phyloP scores from a whole-genome alignment of 2,888 invertebrate genomes.

The Dinocampus coccinellae region DNA sequence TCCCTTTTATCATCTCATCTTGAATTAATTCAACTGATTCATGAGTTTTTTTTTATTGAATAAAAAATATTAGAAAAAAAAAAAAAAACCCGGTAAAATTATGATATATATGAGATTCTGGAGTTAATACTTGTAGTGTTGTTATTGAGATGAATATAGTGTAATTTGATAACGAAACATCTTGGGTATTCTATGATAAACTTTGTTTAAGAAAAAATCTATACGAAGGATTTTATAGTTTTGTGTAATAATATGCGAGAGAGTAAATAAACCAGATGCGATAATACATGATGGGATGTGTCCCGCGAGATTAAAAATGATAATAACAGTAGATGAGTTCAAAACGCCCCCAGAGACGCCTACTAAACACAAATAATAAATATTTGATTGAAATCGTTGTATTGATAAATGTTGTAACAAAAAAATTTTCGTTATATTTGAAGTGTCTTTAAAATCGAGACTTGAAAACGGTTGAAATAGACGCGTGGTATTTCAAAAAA shows the following conservation, averaged over 20 bases:
- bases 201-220: too few relatives aligned
- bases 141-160: too few relatives aligned
- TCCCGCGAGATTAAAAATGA: neutral
- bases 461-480: conserved; percentile 10
- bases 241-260: neutral
- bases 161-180: too few relatives aligned
- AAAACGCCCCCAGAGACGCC: conserved; percentile 13
- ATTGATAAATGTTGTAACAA: conserved; percentile 23
- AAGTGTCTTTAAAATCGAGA: conserved; percentile 27
- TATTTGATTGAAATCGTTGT: too few relatives aligned
- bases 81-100: too few relatives aligned
- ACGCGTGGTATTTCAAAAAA: neutral
- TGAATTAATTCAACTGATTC: neutral
- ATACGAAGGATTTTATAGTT: too few relatives aligned
- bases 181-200: too few relatives aligned
- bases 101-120: too few relatives aligned
- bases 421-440: conserved; percentile 11
- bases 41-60: neutral
- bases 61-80: neutral
- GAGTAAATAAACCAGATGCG: neutral
- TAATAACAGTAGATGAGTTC: neutral
- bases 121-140: too few relatives aligned
- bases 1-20: conserved; percentile 7
- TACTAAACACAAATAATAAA: neutral
- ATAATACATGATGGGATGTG: neutral